Conservation (phyloP, 2,888 invertebrate genomes). For the Adelphocoris suturalis region DNA sequence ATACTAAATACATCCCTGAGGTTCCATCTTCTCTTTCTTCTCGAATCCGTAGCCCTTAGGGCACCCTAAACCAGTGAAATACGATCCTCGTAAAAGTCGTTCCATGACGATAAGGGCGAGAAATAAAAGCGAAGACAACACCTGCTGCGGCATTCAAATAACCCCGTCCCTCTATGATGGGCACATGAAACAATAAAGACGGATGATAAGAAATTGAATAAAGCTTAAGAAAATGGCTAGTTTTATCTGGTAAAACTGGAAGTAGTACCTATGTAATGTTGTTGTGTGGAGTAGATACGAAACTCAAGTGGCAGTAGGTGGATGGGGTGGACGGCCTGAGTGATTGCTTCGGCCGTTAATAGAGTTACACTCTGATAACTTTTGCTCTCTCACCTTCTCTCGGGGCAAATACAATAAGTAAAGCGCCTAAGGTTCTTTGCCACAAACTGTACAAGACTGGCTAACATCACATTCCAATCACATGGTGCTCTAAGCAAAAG, state of each 20-base stretch:
- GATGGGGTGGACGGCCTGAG: not conserved
- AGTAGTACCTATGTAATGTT: not conserved
- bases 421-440: not conserved
- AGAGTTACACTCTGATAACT: slow-evolving; percentile 28
- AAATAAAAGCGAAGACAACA: not conserved
- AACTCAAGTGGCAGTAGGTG: not conserved
- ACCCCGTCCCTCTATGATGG: not conserved
- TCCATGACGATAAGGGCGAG: not conserved
- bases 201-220: not conserved
- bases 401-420: slow-evolving; percentile 1
- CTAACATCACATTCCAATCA: not conserved
- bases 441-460: not conserved
- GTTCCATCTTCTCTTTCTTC: too few species aligned
- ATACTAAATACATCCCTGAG: too few species aligned
- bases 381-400: slow-evolving; percentile 35
- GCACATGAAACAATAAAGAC: not conserved
- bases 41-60: not conserved
- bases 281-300: not conserved
- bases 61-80: not conserved
- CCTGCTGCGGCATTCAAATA: not conserved
- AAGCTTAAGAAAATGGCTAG: not conserved
- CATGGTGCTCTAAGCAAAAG: too few species aligned
- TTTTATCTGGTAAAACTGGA: not conserved
- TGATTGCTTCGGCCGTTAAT: slow-evolving; percentile 28
- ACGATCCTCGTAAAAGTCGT: not conserved